Conservation (phyloP, 2,888 invertebrate genomes). For the Nebria brevicollis region DNA sequence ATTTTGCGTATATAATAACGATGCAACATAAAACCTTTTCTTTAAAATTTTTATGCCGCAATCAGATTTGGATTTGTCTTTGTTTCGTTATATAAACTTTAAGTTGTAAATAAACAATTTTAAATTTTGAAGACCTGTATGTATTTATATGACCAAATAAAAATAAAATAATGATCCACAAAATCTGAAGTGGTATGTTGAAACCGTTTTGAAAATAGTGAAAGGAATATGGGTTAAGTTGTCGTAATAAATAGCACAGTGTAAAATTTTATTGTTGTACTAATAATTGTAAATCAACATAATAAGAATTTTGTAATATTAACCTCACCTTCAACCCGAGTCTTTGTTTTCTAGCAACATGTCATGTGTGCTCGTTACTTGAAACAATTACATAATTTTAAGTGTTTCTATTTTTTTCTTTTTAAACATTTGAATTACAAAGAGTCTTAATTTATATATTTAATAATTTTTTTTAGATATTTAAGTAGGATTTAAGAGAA, state of each 20-base stretch:
- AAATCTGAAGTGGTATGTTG: neutral
- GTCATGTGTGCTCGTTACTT: neutral
- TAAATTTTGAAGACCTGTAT: no score
- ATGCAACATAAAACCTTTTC: neutral
- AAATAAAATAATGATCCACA: neutral
- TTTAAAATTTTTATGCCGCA: neutral
- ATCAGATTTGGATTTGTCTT: neutral
- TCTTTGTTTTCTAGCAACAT: neutral
- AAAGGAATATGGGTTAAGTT: neutral
- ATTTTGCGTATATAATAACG: neutral
- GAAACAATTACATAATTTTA: neutral
- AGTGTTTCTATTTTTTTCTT: no score
- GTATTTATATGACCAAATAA: no score
- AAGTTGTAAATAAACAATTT: no score
- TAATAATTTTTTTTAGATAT: no score
- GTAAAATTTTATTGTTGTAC: neutral
- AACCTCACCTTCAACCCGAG: neutral
- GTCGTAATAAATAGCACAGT: neutral
- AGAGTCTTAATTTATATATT: no score
- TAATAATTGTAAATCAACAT: conserved; percentile 1
- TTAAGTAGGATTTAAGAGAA: no score
- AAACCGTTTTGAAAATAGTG: neutral
- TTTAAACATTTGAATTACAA: neutral
- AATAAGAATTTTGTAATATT: neutral
- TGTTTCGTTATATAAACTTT: no score